Evolutionary conservation across 2,797 vertebrate genomes (phyloP), one percentile per base, ranked within the genome.

Genomic region (Valencia hispanica): DNA sequence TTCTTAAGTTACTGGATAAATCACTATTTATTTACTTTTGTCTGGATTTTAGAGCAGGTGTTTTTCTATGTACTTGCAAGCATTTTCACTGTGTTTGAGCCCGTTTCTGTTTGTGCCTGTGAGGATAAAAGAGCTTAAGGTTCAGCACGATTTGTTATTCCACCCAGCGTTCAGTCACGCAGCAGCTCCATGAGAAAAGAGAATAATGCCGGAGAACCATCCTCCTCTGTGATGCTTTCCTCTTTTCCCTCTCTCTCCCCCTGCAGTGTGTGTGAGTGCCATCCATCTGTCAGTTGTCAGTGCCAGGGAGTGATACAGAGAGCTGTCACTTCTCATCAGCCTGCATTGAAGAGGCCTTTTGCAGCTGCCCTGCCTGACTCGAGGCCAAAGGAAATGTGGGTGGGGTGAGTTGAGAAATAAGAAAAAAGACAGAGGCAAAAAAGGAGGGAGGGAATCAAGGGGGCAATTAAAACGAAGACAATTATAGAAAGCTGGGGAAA

Each of bases 261-360:
- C 93, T 91, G 93, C 94, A 96, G 95, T 95, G 96, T 96, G 96
- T 97, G 96, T 97, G 97, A 97, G 97, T 97, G 97, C 95, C 97
- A 96, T 96, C 97, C 98, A 98, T 99, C 98, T 99, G 98, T 99
- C 97, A 99, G 96, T 96, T 98, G 98, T 98, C 98, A 99, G 91
- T 96, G 97, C 96, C 96, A 96, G 96, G 93, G 95, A 97, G 96
- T 96, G 97, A 97, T 96, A 96, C 95, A 96, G 96, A 96, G 96
- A 96, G 96, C 97, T 99, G 98, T 99, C 98, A 98, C 97, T 97
- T 97, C 96, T 97, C 92, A 95, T 99, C 98, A 98, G 94, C 94
- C 95, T 87, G 95, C 95, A 87, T 95, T 95, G 95, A 95, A 96
- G 97, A 97, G 95, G 97, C 96, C 96, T 96, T 96, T 96, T 96